Evolutionary conservation across 2,113 vertebrate species (phyloP).

Genomic region (Nibea coibor): DNA sequence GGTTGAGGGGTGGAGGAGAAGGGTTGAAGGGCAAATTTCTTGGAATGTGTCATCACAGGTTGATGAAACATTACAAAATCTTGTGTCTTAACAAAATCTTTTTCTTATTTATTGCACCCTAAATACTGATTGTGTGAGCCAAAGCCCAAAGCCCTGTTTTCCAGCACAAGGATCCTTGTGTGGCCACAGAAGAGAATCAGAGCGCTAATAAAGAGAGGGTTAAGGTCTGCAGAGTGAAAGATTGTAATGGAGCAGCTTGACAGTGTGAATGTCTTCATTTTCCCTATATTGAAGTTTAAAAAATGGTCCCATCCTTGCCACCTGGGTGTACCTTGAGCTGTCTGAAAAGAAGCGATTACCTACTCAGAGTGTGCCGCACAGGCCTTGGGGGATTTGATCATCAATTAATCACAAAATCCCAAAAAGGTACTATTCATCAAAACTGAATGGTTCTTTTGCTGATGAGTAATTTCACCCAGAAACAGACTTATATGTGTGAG

Average conservation of each 20-base stretch:
- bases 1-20: too few relatives aligned
- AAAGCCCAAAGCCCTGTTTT: conserved; percentile 38
- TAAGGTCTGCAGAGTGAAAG: conserved; percentile 61
- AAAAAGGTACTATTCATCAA: conserved; percentile 74
- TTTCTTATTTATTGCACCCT: too few relatives aligned
- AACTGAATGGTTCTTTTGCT: conserved; percentile 63
- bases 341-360: conserved; percentile 78
- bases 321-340: conserved; percentile 77
- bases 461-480: conserved; percentile 62
- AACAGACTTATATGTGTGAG: conserved; percentile 17
- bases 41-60: background rate
- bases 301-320: conserved; percentile 69
- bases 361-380: conserved; percentile 54
- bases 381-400: conserved; percentile 76
- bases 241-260: conserved; percentile 65
- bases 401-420: conserved; percentile 76
- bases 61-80: background rate
- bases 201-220: conserved; percentile 49
- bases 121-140: conserved; percentile 10
- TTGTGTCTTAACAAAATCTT: background rate
- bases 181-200: conserved; percentile 28
- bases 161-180: conserved; percentile 16
- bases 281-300: conserved; percentile 69
- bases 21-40: background rate
- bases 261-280: conserved; percentile 75